Percentiles rank a stretch among this genome's conserved stretches.
Evolutionary conservation across 2,113 vertebrate genomes (phyloP).

Genomic region (Gulo gulo): DNA sequence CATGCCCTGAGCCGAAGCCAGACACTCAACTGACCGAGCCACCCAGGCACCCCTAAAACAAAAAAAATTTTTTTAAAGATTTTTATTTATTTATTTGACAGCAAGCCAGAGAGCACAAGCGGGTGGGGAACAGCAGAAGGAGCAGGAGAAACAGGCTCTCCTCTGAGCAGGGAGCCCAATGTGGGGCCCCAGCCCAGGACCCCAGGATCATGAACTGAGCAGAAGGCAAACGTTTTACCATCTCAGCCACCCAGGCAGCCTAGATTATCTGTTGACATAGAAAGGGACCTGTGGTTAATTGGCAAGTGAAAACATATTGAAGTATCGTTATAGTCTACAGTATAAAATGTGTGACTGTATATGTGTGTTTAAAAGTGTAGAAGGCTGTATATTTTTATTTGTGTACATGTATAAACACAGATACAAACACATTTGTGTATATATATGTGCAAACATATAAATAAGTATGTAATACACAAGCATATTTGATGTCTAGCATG

Average conservation of each 20-base stretch:
- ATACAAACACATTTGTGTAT: neutral
- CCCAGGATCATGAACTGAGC: too few relatives aligned
- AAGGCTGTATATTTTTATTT: neutral
- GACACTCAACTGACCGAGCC: neutral
- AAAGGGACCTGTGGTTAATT: neutral
- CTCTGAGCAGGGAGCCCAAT: too few relatives aligned
- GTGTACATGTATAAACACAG: neutral
- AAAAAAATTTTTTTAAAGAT: neutral
- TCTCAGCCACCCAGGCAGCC: too few relatives aligned
- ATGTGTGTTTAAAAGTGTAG: neutral
- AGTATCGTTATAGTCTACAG: neutral
- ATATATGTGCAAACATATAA: neutral
- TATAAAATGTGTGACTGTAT: neutral
- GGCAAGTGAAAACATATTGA: neutral
- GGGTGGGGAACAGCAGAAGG: too few relatives aligned
- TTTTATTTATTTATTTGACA: too few relatives aligned
- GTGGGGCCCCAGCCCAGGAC: too few relatives aligned
- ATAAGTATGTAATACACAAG: neutral
- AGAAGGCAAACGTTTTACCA: too few relatives aligned
- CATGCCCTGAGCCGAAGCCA: neutral
- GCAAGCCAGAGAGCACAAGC: too few relatives aligned
- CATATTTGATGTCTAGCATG: neutral
- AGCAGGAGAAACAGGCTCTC: too few relatives aligned
- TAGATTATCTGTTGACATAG: neutral
- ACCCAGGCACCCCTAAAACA: neutral